Evolutionary conservation across 2,113 vertebrate species (phyloP).

Genomic region (Suncus etruscus): DNA sequence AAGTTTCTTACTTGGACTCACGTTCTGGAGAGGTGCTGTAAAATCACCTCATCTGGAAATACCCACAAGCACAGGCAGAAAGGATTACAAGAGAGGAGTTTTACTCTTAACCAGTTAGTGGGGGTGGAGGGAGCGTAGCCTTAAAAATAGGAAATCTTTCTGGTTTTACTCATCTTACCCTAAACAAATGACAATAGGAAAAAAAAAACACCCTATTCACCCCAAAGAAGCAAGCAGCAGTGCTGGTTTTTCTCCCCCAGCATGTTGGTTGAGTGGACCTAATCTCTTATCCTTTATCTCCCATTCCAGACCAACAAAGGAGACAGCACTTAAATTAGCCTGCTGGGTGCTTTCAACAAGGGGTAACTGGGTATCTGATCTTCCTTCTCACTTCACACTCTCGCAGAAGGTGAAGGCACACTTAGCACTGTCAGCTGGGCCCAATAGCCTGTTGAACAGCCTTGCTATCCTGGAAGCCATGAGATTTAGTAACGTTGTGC

Average conservation of each 20-base stretch:
- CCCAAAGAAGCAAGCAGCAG: slow-evolving; percentile 10
- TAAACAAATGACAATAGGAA: slow-evolving; percentile 24
- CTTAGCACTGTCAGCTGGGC: not conserved
- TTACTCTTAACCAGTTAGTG: slow-evolving; percentile 46
- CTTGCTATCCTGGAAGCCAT: not conserved
- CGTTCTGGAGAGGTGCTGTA: slow-evolving; percentile 20
- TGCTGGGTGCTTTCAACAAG: slow-evolving; percentile 58
- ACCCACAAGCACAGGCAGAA: slow-evolving; percentile 38
- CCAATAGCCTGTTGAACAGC: not conserved
- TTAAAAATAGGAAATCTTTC: slow-evolving; percentile 34
- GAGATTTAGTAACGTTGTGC: not conserved
- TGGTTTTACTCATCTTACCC: not conserved
- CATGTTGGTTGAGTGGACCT: not conserved
- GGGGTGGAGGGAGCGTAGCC: not conserved
- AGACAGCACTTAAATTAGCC: slow-evolving; percentile 62
- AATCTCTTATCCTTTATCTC: not conserved
- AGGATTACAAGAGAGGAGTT: not conserved
- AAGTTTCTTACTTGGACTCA: not conserved
- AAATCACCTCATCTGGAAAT: slow-evolving; percentile 33
- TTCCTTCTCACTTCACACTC: not conserved
- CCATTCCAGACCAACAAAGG: not conserved
- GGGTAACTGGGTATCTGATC: not conserved
- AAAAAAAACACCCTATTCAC: not conserved
- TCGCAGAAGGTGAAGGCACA: slow-evolving; percentile 11
- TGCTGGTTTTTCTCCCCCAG: not conserved